Percentiles rank a stretch among this genome's conserved stretches.
These are phyloP conservation scores for Trigoniulus corallinus DNA, from an alignment of 1,140 invertebrate species.

Conservation along the genomic window DNA sequence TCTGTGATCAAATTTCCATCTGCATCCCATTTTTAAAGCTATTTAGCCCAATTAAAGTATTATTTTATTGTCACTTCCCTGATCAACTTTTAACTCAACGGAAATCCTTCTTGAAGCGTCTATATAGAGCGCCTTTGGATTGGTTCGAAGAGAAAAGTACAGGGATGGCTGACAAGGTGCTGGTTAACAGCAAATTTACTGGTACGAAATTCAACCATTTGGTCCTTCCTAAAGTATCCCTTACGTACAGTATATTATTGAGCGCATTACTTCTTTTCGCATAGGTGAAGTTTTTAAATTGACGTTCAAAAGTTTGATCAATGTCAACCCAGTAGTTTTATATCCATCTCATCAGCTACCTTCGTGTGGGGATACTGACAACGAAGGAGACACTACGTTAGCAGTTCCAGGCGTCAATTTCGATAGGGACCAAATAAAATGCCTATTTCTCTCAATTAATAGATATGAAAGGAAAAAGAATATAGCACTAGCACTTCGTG, in stretches of 20 bases:
- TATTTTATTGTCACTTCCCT: constrained; percentile 98
- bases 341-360: constrained; percentile 68
- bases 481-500: constrained; percentile 60
- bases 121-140: constrained; percentile 81
- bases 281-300: constrained; percentile 56
- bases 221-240: not conserved
- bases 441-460: constrained; percentile 64
- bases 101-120: constrained; percentile 45
- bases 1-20: constrained; percentile 77
- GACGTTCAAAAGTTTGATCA: constrained; percentile 54
- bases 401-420: not conserved
- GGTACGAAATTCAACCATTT: constrained; percentile 26
- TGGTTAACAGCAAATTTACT: constrained; percentile 92
- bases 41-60: constrained; percentile 41
- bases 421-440: constrained; percentile 3
- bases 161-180: constrained; percentile 57
- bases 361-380: not conserved
- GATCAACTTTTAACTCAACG: constrained; percentile 66
- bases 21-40: constrained; percentile 61
- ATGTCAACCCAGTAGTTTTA: constrained; percentile 54
- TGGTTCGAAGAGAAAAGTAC: constrained; percentile 84
- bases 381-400: not conserved
- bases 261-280: constrained; percentile 12
- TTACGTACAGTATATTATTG: not conserved
- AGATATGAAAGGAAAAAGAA: constrained; percentile 97